A percentile compares a stretch with the other conserved stretches of the same genome.
Evolutionary conservation across 2,888 invertebrate species (phyloP).

Genomic region (Timema cristinae): DNA sequence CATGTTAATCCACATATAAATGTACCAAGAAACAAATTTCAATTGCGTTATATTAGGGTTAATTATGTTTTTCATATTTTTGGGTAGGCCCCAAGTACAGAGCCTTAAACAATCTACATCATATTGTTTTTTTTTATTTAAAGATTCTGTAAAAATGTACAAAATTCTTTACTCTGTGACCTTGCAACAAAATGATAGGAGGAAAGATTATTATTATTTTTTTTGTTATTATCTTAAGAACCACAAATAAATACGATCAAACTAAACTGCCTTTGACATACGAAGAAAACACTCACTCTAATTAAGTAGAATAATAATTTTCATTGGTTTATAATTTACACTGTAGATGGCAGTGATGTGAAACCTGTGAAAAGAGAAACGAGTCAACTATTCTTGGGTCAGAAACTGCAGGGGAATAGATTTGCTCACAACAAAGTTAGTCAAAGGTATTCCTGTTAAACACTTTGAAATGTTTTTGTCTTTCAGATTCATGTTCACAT

Average conservation of each 20-base stretch:
- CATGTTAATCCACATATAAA: conserved; percentile 20
- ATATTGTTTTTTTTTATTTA: neutral
- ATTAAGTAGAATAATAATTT: conserved; percentile 15
- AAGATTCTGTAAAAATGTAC: conserved; percentile 31
- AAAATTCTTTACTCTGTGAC: conserved; percentile 27
- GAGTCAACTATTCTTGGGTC: neutral
- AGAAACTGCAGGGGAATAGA: too few relatives aligned
- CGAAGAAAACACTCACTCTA: conserved; percentile 23
- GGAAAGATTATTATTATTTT: conserved; percentile 18
- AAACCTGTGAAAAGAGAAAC: conserved; percentile 34
- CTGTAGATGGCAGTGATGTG: conserved; percentile 32
- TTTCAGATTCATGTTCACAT: too few relatives aligned
- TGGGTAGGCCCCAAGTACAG: too few relatives aligned
- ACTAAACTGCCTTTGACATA: conserved; percentile 14
- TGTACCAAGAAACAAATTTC: conserved; percentile 21
- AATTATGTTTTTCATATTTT: too few relatives aligned
- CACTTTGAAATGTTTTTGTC: too few relatives aligned
- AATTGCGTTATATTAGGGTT: conserved; percentile 13
- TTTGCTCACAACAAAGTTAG: too few relatives aligned
- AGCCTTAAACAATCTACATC: too few relatives aligned
- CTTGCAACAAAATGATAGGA: conserved; percentile 23
- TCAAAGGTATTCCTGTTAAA: too few relatives aligned
- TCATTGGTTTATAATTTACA: conserved; percentile 17
- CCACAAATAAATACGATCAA: conserved; percentile 24
- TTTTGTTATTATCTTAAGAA: neutral